Evolutionary conservation across 2,888 invertebrate genomes (phyloP).

Genomic region (Lomographa bimaculata): DNA sequence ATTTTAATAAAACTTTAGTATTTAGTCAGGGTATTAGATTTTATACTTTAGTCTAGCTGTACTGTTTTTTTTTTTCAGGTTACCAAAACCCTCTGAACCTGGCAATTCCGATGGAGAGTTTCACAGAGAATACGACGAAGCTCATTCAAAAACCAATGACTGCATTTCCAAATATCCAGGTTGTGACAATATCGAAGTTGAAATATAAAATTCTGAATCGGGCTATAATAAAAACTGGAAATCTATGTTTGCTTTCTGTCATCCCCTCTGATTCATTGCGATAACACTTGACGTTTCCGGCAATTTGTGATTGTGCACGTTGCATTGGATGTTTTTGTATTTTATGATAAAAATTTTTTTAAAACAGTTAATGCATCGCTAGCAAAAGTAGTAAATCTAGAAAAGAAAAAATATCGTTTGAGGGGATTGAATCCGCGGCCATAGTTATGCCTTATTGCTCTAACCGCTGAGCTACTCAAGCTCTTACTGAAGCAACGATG

Average conservation of each 20-base stretch:
- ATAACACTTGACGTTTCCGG: conserved; percentile 6
- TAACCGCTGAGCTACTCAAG: too few species aligned
- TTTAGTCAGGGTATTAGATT: too few species aligned
- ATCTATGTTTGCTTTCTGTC: conserved; percentile 13
- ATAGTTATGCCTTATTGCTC: too few species aligned
- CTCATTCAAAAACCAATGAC: conserved; percentile 60
- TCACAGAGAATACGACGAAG: conserved; percentile 75
- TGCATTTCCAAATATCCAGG: conserved; percentile 69
- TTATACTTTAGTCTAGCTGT: too few species aligned
- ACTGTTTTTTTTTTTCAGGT: too few species aligned
- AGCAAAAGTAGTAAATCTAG: too few species aligned
- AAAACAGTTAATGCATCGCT: too few species aligned
- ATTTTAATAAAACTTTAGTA: too few species aligned
- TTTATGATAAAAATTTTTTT: too few species aligned
- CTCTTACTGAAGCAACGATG: too few species aligned
- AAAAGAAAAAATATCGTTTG: too few species aligned
- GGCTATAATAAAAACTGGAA: conserved; percentile 19
- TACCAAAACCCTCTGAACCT: conserved; percentile 64
- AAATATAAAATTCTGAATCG: conserved; percentile 12
- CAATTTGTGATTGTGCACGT: conserved; percentile 1
- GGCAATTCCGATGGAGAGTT: conserved; percentile 56
- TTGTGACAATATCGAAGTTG: conserved; percentile 51
- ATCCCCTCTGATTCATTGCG: conserved; percentile 16
- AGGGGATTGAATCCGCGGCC: too few species aligned
- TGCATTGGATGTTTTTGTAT: not conserved